Evolutionary conservation across 2,797 vertebrate species (phyloP).

Genomic region (Intellagama lesueurii): DNA sequence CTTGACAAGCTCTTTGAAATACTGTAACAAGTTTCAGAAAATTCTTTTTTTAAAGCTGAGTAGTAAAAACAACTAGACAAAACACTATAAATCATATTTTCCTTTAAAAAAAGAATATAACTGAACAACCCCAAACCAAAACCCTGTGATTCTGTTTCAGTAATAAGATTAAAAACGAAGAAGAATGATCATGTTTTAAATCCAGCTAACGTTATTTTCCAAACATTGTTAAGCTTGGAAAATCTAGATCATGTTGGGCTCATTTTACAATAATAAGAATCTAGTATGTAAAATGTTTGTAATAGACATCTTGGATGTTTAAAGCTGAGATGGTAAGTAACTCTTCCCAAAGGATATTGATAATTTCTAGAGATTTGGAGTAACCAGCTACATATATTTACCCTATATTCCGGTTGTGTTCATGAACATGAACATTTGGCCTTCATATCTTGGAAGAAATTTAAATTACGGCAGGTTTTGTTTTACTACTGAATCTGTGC

Average conservation of each 20-base stretch:
- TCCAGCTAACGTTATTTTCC: conserved; percentile 39
- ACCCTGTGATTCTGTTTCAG: neutral
- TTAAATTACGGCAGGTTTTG: neutral
- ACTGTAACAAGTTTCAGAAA: conserved; percentile 5
- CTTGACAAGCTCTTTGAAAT: conserved; percentile 44
- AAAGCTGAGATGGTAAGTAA: neutral
- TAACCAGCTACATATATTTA: neutral
- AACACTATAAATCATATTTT: neutral
- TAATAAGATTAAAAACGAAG: conserved; percentile 28
- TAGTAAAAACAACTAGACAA: conserved; percentile 21
- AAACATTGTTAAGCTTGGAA: conserved; percentile 12
- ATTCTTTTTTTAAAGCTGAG: conserved; percentile 22
- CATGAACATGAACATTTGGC: neutral
- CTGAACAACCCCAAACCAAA: neutral
- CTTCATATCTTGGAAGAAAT: neutral
- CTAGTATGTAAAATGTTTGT: neutral
- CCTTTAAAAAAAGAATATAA: neutral
- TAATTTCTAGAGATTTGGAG: neutral
- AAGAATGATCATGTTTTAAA: neutral
- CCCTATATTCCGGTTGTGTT: neutral
- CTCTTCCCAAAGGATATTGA: neutral
- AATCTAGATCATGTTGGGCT: accelerated
- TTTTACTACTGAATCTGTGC: neutral
- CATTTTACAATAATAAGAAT: neutral
- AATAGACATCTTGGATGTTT: neutral